Conservation (phyloP, 2,888 invertebrate genomes). For the Seladonia tumulorum region DNA sequence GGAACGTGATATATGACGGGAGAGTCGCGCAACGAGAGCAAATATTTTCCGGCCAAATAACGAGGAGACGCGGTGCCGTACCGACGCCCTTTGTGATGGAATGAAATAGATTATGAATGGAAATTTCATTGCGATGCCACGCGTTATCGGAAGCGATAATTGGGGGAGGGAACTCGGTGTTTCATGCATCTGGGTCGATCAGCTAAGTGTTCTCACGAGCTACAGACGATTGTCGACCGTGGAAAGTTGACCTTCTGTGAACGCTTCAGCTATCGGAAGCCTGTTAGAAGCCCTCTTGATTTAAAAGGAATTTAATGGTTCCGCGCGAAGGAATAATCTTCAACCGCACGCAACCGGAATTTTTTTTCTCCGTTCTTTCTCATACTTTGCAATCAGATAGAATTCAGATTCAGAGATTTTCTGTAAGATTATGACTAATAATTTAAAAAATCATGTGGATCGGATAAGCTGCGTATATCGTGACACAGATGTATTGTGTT, state of each 20-base stretch:
- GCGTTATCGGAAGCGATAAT: not conserved
- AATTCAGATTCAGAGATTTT: too few species aligned
- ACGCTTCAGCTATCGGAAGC: not conserved
- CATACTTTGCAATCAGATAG: not conserved
- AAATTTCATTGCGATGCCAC: not conserved
- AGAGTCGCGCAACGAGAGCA: not conserved
- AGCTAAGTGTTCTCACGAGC: not conserved
- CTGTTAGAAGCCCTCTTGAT: not conserved
- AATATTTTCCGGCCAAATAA: conserved; percentile 7
- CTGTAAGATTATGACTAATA: too few species aligned
- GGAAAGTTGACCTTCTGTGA: not conserved
- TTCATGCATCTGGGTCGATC: not conserved
- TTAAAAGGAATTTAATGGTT: not conserved
- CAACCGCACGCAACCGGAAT: not conserved
- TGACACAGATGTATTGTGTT: too few species aligned
- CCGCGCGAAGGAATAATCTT: not conserved
- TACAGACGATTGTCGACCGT: conserved; percentile 1
- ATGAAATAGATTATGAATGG: not conserved
- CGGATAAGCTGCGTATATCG: too few species aligned
- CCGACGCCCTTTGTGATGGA: not conserved
- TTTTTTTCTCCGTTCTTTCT: not conserved
- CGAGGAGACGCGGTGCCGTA: not conserved
- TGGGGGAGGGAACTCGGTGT: not conserved
- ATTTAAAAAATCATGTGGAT: too few species aligned
- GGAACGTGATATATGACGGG: conserved; percentile 36